These are phyloP conservation scores for Sebastes dallii DNA, from an alignment of 2,797 vertebrate species.

Conservation along the genomic window DNA sequence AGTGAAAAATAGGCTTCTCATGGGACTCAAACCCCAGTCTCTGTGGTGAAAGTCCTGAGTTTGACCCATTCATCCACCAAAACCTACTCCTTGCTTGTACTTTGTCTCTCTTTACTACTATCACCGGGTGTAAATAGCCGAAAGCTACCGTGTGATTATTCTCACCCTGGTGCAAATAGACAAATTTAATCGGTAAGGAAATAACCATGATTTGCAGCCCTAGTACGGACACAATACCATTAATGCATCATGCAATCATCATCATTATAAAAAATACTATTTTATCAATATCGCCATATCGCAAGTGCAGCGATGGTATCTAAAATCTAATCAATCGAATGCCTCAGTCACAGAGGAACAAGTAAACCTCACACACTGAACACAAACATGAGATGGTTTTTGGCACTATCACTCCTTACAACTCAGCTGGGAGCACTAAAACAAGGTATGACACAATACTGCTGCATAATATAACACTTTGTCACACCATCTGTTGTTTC, in stretches of 20 bases:
- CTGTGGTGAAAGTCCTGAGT: too few relatives aligned
- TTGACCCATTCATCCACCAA: too few relatives aligned
- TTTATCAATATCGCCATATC: background rate
- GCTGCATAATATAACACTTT: slow-evolving; percentile 51
- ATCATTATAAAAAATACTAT: background rate
- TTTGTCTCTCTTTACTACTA: too few relatives aligned
- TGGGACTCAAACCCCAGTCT: too few relatives aligned
- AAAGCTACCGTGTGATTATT: too few relatives aligned
- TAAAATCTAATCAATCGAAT: slow-evolving; percentile 17
- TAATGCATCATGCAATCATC: background rate
- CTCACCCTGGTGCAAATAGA: too few relatives aligned
- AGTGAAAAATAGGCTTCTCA: too few relatives aligned
- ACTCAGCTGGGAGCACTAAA: slow-evolving; percentile 49
- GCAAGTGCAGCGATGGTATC: background rate
- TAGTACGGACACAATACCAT: background rate
- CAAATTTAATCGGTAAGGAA: background rate
- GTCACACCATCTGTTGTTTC: slow-evolving; percentile 62
- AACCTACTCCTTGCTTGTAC: too few relatives aligned
- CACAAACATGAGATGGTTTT: slow-evolving; percentile 30
- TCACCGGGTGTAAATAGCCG: too few relatives aligned
- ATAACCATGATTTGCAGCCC: background rate
- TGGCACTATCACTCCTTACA: slow-evolving; percentile 32
- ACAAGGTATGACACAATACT: slow-evolving; percentile 56
- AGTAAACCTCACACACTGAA: slow-evolving; percentile 8
- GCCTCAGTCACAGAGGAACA: background rate